A percentile compares a stretch with the other conserved stretches of the same genome.
phyloP scores from a whole-genome alignment of 2,888 invertebrate species.

The Coleophora flavipennella region DNA sequence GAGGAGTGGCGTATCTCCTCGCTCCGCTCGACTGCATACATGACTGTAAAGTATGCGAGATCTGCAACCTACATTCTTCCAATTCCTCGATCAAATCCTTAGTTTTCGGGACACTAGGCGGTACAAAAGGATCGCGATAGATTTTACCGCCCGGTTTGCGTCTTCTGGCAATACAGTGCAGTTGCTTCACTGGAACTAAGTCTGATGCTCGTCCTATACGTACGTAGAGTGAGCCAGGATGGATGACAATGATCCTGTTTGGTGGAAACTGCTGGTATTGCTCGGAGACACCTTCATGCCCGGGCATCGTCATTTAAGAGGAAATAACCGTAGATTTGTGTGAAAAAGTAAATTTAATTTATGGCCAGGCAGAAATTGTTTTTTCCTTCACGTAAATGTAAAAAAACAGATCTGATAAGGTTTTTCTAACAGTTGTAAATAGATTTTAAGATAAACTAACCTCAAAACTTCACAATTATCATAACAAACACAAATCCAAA shows the following conservation, averaged over 20 bases:
- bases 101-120: constrained; percentile 75
- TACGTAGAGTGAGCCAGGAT: constrained; percentile 92
- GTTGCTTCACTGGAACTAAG: constrained; percentile 84
- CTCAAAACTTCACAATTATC: no score
- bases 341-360: no score
- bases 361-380: no score
- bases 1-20: constrained; percentile 86
- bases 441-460: no score
- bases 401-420: no score
- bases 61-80: constrained; percentile 87
- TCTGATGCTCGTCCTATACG: constrained; percentile 94
- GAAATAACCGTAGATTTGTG: background rate
- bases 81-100: constrained; percentile 82
- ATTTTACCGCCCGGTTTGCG: constrained; percentile 67
- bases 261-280: constrained; percentile 79
- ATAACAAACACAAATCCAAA: no score
- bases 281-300: constrained; percentile 51
- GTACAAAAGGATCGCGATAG: constrained; percentile 77
- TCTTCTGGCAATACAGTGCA: constrained; percentile 88
- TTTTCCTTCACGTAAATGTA: no score
- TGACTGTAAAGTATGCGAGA: constrained; percentile 89
- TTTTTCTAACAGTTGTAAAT: no score
- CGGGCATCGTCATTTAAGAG: constrained; percentile 45
- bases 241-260: constrained; percentile 91
- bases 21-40: constrained; percentile 88